phyloP scores from a whole-genome alignment of 2,113 vertebrate genomes.

The Danionella cerebrum region DNA sequence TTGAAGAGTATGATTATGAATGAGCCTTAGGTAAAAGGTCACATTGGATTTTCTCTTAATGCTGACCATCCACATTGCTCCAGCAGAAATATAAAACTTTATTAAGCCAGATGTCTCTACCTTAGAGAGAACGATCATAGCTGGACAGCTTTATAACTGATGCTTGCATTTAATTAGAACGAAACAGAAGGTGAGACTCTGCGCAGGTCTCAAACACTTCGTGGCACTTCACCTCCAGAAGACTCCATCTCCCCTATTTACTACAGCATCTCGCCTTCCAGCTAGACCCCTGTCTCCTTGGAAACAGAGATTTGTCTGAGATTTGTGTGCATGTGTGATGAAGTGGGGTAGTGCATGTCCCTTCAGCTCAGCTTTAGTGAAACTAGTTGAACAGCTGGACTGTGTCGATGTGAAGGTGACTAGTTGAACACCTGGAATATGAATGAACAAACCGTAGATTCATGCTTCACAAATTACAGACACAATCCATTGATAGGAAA shows the following conservation, averaged over 20 bases:
- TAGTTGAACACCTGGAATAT: no score
- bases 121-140: background rate
- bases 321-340: slow-evolving; percentile 20
- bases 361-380: background rate
- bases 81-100: background rate
- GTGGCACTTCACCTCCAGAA: slow-evolving; percentile 2
- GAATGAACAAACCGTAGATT: no score
- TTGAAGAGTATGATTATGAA: no score
- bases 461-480: no score
- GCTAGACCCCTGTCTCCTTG: slow-evolving; percentile 39
- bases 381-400: slow-evolving; percentile 8
- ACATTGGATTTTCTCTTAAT: background rate
- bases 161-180: slow-evolving; percentile 1
- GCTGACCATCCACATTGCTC: background rate
- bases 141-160: background rate
- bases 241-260: slow-evolving; percentile 21
- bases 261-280: slow-evolving; percentile 23
- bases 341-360: slow-evolving; percentile 1
- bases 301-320: slow-evolving; percentile 41
- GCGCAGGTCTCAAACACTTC: background rate
- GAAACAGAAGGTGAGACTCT: background rate
- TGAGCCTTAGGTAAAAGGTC: background rate
- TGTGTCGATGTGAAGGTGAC: background rate
- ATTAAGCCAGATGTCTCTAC: background rate
- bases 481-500: no score